These are phyloP conservation scores for Zeus faber DNA, from an alignment of 2,113 vertebrate genomes.

Conservation along the genomic window DNA sequence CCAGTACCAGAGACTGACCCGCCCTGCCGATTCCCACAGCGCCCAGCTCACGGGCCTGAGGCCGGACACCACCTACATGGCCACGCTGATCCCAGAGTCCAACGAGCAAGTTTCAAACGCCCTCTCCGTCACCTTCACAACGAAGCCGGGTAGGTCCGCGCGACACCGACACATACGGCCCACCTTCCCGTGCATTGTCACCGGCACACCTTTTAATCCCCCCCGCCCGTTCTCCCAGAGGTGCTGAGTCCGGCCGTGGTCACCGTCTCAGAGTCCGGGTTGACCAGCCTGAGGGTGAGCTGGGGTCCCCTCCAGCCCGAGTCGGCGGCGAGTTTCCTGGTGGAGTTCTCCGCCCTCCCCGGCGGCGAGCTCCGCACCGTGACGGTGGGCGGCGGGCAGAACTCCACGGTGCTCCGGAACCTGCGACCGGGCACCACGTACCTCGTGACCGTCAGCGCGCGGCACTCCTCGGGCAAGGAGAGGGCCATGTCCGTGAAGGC, in stretches of 20 bases:
- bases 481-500: conserved; percentile 87
- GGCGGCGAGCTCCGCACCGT: conserved; percentile 66
- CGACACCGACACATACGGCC: too few species aligned
- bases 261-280: conserved; percentile 77
- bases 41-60: conserved; percentile 70
- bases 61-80: conserved; percentile 83
- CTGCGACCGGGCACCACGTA: conserved; percentile 86
- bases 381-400: conserved; percentile 70
- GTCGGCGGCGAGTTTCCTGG: conserved; percentile 69
- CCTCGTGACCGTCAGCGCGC: conserved; percentile 85
- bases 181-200: not conserved
- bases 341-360: conserved; percentile 83
- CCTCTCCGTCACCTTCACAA: conserved; percentile 79
- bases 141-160: conserved; percentile 80
- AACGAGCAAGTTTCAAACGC: conserved; percentile 72
- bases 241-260: conserved; percentile 77
- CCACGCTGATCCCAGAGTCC: conserved; percentile 81
- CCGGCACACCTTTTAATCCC: not conserved
- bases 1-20: conserved; percentile 62
- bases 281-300: conserved; percentile 81
- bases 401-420: conserved; percentile 81
- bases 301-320: conserved; percentile 82
- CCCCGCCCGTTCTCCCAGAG: conserved; percentile 37
- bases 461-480: conserved; percentile 80
- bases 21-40: conserved; percentile 70